Base-by-base conservation (phyloP, 2,888 invertebrate genomes). In the Frankliniella fusca region DNA sequence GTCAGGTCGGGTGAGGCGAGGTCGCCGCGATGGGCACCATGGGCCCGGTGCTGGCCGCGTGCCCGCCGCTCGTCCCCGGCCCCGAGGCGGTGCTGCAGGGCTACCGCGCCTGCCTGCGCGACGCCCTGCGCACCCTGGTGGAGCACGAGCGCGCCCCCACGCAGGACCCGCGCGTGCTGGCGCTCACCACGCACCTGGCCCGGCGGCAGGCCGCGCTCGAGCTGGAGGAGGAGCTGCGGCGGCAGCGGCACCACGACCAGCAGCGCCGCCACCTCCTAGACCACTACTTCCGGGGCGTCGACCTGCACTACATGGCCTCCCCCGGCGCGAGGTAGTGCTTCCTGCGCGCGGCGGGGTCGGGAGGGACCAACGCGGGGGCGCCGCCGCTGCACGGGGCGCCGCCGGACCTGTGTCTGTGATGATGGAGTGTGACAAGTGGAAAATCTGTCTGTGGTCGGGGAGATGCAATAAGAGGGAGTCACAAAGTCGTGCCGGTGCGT, bases 281-380 rank as follows among this genome's bases (percentile, higher is more conserved):
- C 12, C 54, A 54, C 54, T 54, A 54, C 70, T 76, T 23, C 70
- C 70, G 70, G 23, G 70, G 70, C 70, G 70, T 76, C 27, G 70
- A 76, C 70, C 9, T 76, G 27, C 70, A 76, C 70, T 76, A 76
- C 70, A 38, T 38, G 38, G 38, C 38, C 38, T 27, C 27, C 70
- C 61, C 61, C 61, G 61, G 20, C 61, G 61, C n/a, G 61, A 18
- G 38, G 38, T 38, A 38, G 38, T 38, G 38, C 38, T 38, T 7
- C 70, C 9, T 23, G 70, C 23, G 70, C 70, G 70, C 3, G n/a
- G 23, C 23, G 23, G 23, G n/a, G 5, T 23, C 70, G 70, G 38
- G 38, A 20, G 54, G 54, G 54, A 54, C 54, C 54, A 54, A 15
- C 18, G 20, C 54, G 54, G 54, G 5, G 18, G 15, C 54, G 54